Base-by-base conservation (phyloP, 1,140 invertebrate species). In the Muscidifurax raptorellus region DNA sequence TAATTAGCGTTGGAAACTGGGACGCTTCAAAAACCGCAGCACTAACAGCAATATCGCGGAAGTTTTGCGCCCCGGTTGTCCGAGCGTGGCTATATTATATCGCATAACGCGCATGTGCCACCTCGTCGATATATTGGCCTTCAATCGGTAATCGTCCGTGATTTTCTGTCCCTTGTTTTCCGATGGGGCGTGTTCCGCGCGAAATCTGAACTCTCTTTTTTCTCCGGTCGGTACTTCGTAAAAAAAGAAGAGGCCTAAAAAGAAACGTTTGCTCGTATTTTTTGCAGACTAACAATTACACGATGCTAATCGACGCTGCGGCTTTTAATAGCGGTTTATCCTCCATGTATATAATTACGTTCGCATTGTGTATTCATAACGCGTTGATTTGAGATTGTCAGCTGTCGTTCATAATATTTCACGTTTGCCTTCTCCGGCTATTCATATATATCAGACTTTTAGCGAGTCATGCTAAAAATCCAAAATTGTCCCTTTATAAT, bases 1-100 rank as follows among this genome's bases (percentile, higher is more conserved):
- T 77, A 83, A 83, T 83, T 83, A 83, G 82, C 25, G 82, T 77
- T 12, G 74, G 77, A 77, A 83, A 83, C 32, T 83, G 40, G 82
- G 30, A 28, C 74, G 36, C 74, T 52, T 40, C 13, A 12, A 47
- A 80, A n/a, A 30, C 67, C 27, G 40, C 69, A n/a, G 0, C 72
- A 18, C 13, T 25, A 0, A 30, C 44, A 79, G 64, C 66, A 79
- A 79, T 79, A 67, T 67, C 30, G 59, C 30, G 4, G 44, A 82
- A 82, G 27, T 82, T 82, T 81, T 18, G 32, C 64, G 64, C n/a
- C 18, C 44, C 28, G 28, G 30, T 30, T 40, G 30, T 22, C 27
- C 18, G n/a, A n/a, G n/a, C n/a, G n/a, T n/a, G 28, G 78, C 25
- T 44, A 72, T 81, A 59, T 36, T 81, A 28, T 52, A 27, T n/a